phyloP scores from a whole-genome alignment of 2,888 invertebrate genomes.

The Horisme vitalbata region DNA sequence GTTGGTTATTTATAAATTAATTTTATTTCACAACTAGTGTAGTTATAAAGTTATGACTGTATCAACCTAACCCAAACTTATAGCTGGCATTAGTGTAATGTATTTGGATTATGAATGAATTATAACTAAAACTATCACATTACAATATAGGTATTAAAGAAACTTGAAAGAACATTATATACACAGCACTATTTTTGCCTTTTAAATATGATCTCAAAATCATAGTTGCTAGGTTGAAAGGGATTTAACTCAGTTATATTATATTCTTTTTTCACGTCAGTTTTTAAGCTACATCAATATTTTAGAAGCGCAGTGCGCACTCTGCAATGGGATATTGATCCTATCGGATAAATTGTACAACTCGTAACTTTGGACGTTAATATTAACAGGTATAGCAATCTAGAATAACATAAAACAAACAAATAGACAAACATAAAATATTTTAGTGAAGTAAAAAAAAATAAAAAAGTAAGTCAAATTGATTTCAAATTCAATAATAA shows the following conservation, averaged over 20 bases:
- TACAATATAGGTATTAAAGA: constrained; percentile 52
- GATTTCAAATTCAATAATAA: constrained; percentile 18
- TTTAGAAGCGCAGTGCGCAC: constrained; percentile 11
- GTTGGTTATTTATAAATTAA: constrained; percentile 66
- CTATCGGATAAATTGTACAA: no score
- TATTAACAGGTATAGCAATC: constrained; percentile 6
- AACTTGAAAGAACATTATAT: constrained; percentile 41
- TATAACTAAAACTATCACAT: constrained; percentile 71
- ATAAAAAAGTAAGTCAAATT: constrained; percentile 14
- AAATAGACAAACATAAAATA: constrained; percentile 17
- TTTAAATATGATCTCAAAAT: constrained; percentile 3
- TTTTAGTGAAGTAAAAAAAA: constrained; percentile 16
- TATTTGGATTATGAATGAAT: constrained; percentile 71
- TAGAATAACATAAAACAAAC: constrained; percentile 11
- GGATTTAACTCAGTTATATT: background rate
- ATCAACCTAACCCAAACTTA: constrained; percentile 78
- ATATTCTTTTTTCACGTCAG: no score
- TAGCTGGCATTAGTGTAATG: constrained; percentile 76
- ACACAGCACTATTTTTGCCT: constrained; percentile 23
- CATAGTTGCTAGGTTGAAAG: no score
- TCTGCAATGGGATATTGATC: constrained; percentile 9
- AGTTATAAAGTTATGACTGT: constrained; percentile 79
- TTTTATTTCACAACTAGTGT: constrained; percentile 78
- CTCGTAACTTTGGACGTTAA: constrained; percentile 3
- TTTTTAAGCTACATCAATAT: no score